Base-by-base conservation (phyloP, 2,888 invertebrate genomes). In the Nomada ferruginata region DNA sequence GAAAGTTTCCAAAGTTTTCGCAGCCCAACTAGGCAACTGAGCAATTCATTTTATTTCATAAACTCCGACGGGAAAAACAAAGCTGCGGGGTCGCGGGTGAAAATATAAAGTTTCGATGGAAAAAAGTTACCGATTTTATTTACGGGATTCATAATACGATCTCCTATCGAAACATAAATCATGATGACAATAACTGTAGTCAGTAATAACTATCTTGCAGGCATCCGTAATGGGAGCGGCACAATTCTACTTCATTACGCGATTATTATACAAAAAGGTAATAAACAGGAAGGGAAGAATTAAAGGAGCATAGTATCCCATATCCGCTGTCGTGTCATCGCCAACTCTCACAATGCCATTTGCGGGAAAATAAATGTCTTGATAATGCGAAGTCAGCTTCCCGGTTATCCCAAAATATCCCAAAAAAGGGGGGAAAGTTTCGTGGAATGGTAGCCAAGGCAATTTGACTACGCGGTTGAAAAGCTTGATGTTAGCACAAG, bases 381-480 rank as follows among this genome's bases (percentile, higher is more conserved):
- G 1, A 11, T 60, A 23, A 50, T 55, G 20, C 9, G 26, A 23
- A 15, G 44, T 42, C 18, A 2, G 23, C 15, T 60, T 66, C 18
- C 15, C 29, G 15, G 42, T 15, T 64, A 42, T 68, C 18, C 20
- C 47, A 20, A 50, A 26, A 64, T 47, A 60, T 61, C 9, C 53
- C 55, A 47, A 29, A 44, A 23, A 20, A n/a, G 20, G 42, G n/a
- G 13, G 23, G 53, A 50, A 15, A 69, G 59, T 23, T 47, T n/a
- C 2, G 44, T 1, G 15, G 29, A 42, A 55, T 26, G 47, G n/a
- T 70, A 55, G 10, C 59, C 15, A 13, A 60, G 69, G 68, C 61
- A 76, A 60, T 71, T 71, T 70, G 79, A 80, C 73, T 66, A 50
- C 47, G 44, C 60, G 44, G 42, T 61, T 50, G 52, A 53, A 66